These are phyloP conservation scores for Tetheella fluctuosa DNA, from an alignment of 2,888 invertebrate genomes.

Conservation along the genomic window DNA sequence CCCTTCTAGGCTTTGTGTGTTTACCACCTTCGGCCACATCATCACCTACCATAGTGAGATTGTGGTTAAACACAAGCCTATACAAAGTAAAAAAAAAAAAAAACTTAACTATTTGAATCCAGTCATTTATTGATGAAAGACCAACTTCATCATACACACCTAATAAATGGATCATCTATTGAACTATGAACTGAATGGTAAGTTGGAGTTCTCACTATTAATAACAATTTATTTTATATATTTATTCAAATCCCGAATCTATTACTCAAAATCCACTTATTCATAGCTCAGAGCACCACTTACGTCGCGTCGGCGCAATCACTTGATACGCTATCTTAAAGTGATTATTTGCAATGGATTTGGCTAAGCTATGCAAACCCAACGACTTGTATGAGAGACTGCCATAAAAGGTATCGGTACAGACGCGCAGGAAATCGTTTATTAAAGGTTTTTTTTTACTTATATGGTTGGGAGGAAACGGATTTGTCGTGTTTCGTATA, in stretches of 20 bases:
- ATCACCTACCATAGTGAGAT: too few relatives aligned
- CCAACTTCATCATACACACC: too few relatives aligned
- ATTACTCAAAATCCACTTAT: neutral
- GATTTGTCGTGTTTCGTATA: neutral
- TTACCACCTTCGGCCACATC: too few relatives aligned
- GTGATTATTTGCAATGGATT: slow-evolving; percentile 40
- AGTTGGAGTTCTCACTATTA: neutral
- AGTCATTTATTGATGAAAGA: too few relatives aligned
- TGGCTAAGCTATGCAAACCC: slow-evolving; percentile 50
- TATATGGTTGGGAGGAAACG: neutral
- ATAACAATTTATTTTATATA: slow-evolving; percentile 2
- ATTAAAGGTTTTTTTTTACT: neutral
- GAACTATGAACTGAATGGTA: neutral
- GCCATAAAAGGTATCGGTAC: slow-evolving; percentile 52
- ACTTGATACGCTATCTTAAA: slow-evolving; percentile 16
- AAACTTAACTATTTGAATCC: too few relatives aligned
- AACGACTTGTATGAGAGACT: slow-evolving; percentile 50
- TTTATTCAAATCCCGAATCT: neutral
- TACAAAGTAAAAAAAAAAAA: too few relatives aligned
- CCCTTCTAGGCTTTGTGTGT: too few relatives aligned
- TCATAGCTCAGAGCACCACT: neutral
- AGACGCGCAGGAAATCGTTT: slow-evolving; percentile 17
- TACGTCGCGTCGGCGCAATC: slow-evolving; percentile 9
- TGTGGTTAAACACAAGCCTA: too few relatives aligned
- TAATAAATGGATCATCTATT: neutral